Base-by-base conservation (phyloP, 2,113 vertebrate species). In the Casuarius casuarius region DNA sequence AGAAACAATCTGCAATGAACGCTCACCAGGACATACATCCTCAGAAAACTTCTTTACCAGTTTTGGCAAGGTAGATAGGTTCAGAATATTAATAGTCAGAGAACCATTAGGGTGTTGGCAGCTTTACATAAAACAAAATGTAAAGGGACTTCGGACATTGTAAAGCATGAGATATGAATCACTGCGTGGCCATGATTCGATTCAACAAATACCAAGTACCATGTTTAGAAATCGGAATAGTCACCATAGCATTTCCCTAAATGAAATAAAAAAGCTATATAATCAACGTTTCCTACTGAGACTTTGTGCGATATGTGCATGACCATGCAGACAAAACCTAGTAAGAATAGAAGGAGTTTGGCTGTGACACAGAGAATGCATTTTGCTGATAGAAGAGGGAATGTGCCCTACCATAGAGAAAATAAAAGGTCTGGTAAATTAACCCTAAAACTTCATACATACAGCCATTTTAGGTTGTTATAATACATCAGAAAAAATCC, bases 401-500 rank as follows among this genome's bases (percentile, higher is more conserved):
- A 56, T 23, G 1, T 59, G 7, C 1, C 28, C 20, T 3, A 4
- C 1, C 26, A 89, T 3, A 68, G 9, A 76, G 62, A 51, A 29
- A 7, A 65, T 0, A 76, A 76, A 73, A 2, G 0, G 56, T 44
- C 4, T 40, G 13, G 9, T n/a, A 21, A 54, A 85, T 49, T 33
- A 33, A 51, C 16, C 79, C 22, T 20, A 46, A 73, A 72, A 15
- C 22, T 65, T 56, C 33, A 82, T 46, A 74, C 5, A 51, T 23
- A 54, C 66, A 59, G 4, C 3, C 2, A 51, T 68, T 56, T 31
- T 48, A 74, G 0, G 3, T 61, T 21, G 0, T 5, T 19, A 65
- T 58, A 56, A 73, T 29, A 48, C 15, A 67, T 26, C 20, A 40
- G 2, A 84, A 61, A 54, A 29, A 15, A 46, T 46, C 13, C 1